Base-by-base conservation (phyloP, 2,113 vertebrate genomes). In the Actinemys pallida region DNA sequence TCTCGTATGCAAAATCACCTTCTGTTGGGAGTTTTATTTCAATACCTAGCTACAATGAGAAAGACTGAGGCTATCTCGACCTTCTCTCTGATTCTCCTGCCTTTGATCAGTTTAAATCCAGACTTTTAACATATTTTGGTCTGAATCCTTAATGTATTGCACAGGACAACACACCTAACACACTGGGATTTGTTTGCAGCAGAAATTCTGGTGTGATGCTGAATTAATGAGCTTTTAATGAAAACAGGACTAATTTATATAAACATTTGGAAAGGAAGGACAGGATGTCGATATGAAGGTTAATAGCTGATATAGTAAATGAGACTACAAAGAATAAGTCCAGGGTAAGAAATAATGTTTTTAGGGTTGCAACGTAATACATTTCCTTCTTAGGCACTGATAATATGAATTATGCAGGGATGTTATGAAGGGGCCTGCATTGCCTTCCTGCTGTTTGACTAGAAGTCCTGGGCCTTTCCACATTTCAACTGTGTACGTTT, bases 191-290 rank as follows among this genome's bases (percentile, higher is more conserved):
- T 89, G 39, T 93, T 94, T 93, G 79, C 88, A 35, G 65, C 47
- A 88, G 92, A 85, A 97, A 92, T 94, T 87, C 76, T 62, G 62
- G 75, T 92, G 81, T 3, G 16, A 72, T 86, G 54, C 59, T 92
- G 93, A 96, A 93, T 93, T 96, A 94, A 95, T 95, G 93, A 88
- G 78, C 52, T 94, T 84, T 92, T 95, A 83, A 92, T 81, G 87
- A 0, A 0, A 81, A 79, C 89, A 88, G 93, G 87, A 35, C 83
- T 83, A 80, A 45, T 91, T 93, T 91, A 9, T 93, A 72, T 76
- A 82, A 92, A 53, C 78, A 62, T 56, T 91, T 87, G 84, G 81
- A 81, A 90, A 90, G 79, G 92, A 95, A 93, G 82, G 92, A 45
- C 42, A 80, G 17, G 35, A 35, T 2, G 35, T 65, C 86, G 69